phyloP scores from a whole-genome alignment of 1,140 invertebrate species.

The Lasioglossum baleicum region DNA sequence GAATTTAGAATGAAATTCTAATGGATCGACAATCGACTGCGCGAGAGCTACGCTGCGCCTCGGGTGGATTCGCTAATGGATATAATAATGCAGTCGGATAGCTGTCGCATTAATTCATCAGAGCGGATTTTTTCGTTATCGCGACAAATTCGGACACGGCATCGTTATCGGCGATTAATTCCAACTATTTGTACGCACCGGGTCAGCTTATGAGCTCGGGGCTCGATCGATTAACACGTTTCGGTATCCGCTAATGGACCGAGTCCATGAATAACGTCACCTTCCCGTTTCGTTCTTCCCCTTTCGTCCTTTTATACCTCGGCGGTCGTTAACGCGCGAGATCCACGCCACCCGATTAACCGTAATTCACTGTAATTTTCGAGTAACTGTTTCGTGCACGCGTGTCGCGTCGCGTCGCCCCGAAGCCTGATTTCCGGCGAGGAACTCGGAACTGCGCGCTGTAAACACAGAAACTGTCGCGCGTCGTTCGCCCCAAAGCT shows the following conservation, averaged over 20 bases:
- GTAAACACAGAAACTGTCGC: too few species aligned
- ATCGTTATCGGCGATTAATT: neutral
- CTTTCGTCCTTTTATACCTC: neutral
- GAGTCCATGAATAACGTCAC: slow-evolving; percentile 2
- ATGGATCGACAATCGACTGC: too few species aligned
- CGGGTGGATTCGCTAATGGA: too few species aligned
- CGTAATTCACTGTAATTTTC: slow-evolving; percentile 37
- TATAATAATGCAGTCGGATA: too few species aligned
- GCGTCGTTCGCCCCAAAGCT: too few species aligned
- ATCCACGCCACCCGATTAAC: slow-evolving; percentile 31
- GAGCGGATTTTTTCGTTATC: neutral
- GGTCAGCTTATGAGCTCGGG: neutral
- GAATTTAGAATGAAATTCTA: too few species aligned
- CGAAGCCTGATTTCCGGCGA: neutral
- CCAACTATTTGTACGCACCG: neutral
- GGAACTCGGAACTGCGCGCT: neutral
- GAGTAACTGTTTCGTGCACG: slow-evolving; percentile 8
- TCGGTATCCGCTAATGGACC: slow-evolving; percentile 17
- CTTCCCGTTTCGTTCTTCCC: neutral
- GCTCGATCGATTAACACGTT: slow-evolving; percentile 24
- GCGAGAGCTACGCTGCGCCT: too few species aligned
- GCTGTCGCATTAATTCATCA: too few species aligned
- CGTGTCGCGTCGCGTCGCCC: neutral
- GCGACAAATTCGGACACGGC: neutral
- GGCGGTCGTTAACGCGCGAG: neutral